Conservation (phyloP, 2,113 vertebrate species). For the Xenus cinereus region DNA sequence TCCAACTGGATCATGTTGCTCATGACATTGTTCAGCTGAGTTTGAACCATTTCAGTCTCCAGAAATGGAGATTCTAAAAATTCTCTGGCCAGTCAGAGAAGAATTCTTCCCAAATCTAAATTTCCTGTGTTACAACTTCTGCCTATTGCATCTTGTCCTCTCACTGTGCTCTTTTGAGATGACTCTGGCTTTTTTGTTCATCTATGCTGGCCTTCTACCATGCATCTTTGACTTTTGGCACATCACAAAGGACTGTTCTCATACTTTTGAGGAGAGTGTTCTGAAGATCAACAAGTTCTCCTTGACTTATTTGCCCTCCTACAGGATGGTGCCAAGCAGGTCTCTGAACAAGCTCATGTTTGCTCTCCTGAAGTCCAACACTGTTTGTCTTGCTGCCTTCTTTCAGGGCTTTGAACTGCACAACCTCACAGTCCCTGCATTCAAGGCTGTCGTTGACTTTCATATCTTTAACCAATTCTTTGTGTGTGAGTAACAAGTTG, state of each 20-base stretch:
- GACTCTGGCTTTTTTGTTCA: not conserved
- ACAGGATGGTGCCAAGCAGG: not conserved
- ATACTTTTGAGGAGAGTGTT: not conserved
- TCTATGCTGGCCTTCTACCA: not conserved
- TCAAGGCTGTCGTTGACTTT: not conserved
- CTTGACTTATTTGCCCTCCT: not conserved
- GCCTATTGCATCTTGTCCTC: not conserved
- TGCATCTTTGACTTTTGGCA: not conserved
- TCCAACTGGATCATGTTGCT: not conserved
- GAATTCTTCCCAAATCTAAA: not conserved
- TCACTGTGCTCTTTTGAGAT: not conserved
- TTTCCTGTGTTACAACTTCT: not conserved
- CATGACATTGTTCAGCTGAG: not conserved
- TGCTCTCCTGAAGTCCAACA: not conserved
- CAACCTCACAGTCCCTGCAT: not conserved
- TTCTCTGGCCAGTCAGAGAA: not conserved
- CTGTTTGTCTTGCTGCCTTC: not conserved
- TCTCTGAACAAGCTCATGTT: not conserved
- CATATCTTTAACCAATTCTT: not conserved
- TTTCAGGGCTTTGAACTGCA: not conserved
- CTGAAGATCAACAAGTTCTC: not conserved
- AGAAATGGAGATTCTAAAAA: not conserved
- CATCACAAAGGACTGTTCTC: not conserved
- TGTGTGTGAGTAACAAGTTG: not conserved
- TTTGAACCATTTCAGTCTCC: not conserved